These are phyloP conservation scores for Parauchenoglanis ngamensis DNA, from an alignment of 2,797 vertebrate species.

Conservation along the genomic window DNA sequence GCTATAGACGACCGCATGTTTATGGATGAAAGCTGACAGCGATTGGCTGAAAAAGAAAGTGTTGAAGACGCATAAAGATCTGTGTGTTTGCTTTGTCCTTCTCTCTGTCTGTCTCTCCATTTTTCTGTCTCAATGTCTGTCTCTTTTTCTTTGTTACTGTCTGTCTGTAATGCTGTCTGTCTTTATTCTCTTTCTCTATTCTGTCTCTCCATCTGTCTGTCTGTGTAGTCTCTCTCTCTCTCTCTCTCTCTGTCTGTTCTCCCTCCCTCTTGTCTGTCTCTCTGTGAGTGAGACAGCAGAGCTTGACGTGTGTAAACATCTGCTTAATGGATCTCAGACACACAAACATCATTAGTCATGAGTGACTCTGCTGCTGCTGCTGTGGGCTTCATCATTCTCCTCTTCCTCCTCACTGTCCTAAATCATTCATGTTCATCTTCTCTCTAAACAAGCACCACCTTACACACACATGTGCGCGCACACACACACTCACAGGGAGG, in stretches of 20 bases:
- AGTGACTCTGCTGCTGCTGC: conserved; percentile 36
- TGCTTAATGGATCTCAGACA: conserved; percentile 59
- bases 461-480: neutral
- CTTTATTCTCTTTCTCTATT: neutral
- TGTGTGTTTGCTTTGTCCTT: neutral
- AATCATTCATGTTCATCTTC: conserved; percentile 56
- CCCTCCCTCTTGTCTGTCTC: neutral
- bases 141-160: neutral
- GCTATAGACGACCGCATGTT: neutral
- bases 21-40: neutral
- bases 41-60: neutral
- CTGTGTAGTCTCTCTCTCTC: neutral
- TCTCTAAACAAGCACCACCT: conserved; percentile 20
- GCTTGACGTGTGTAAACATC: conserved; percentile 57
- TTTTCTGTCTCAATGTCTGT: neutral
- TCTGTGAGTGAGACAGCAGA: conserved; percentile 33
- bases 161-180: neutral
- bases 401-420: conserved; percentile 26
- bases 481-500: neutral
- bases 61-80: neutral
- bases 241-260: neutral
- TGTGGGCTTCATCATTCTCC: conserved; percentile 35
- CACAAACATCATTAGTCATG: conserved; percentile 59
- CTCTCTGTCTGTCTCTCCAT: neutral
- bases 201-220: neutral